These are phyloP conservation scores for Drosophila stalkeri DNA, from an alignment of 2,888 invertebrate genomes.

Conservation along the genomic window DNA sequence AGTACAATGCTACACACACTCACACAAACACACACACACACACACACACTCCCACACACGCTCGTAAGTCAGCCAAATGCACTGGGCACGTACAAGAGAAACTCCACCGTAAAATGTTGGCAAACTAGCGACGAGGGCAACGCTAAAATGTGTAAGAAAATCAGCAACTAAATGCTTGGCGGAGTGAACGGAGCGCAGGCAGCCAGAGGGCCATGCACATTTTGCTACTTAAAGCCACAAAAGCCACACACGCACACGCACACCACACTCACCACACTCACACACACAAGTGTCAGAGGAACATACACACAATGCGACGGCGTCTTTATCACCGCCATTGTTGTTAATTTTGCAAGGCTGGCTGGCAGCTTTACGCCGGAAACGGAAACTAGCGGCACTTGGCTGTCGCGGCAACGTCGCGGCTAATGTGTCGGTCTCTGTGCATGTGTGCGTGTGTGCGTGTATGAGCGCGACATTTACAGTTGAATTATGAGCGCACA, in stretches of 20 bases:
- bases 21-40: conserved; percentile 9
- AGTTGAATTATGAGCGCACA: conserved; percentile 78
- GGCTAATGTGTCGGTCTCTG: conserved; percentile 57
- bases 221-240: conserved; percentile 78
- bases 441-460: conserved; percentile 21
- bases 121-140: conserved; percentile 61
- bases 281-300: conserved; percentile 13
- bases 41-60: conserved; percentile 11
- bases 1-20: conserved; percentile 29
- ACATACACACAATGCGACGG: conserved; percentile 44
- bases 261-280: too few relatives aligned
- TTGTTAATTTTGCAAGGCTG: conserved; percentile 78
- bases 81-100: conserved; percentile 56
- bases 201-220: conserved; percentile 54
- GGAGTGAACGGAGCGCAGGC: neutral
- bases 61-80: conserved; percentile 52
- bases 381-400: conserved; percentile 79
- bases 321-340: conserved; percentile 80
- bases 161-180: conserved; percentile 68
- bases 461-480: conserved; percentile 59
- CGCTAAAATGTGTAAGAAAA: conserved; percentile 75
- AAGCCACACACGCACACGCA: conserved; percentile 59
- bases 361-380: conserved; percentile 70
- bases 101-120: conserved; percentile 62
- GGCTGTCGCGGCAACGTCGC: conserved; percentile 55